phyloP scores from a whole-genome alignment of 2,888 invertebrate species.

The Pecten maximus region DNA sequence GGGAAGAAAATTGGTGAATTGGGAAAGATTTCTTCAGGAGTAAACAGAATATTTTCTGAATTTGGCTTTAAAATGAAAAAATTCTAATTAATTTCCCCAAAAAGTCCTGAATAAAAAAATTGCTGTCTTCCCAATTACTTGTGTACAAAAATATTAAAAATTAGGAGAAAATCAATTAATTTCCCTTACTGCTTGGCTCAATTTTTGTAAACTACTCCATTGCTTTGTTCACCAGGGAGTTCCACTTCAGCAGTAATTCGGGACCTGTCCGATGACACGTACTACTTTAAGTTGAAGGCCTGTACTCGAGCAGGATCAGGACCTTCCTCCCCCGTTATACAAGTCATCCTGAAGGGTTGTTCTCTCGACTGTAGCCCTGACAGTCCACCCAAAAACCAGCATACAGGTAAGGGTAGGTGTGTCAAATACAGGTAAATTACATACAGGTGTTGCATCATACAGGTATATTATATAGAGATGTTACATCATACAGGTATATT shows the following conservation, averaged over 20 bases:
- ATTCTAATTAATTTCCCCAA: no score
- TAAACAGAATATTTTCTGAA: no score
- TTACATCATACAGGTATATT: no score
- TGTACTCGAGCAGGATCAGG: slow-evolving; percentile 85
- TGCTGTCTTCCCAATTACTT: no score
- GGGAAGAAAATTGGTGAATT: no score
- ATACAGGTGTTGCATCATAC: neutral
- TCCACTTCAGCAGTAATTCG: slow-evolving; percentile 78
- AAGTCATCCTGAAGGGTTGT: slow-evolving; percentile 49
- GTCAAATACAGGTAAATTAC: neutral
- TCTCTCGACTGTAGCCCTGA: slow-evolving; percentile 30
- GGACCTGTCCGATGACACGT: slow-evolving; percentile 81
- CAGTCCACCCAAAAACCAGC: neutral
- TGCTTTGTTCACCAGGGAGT: slow-evolving; percentile 64
- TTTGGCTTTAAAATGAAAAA: no score
- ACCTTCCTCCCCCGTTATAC: slow-evolving; percentile 80
- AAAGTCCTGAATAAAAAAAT: no score
- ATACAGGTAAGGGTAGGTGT: neutral
- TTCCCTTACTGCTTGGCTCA: no score
- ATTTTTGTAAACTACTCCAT: neutral
- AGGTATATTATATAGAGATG: no score
- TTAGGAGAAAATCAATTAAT: no score
- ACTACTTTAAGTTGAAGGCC: slow-evolving; percentile 84
- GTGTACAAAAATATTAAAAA: no score
- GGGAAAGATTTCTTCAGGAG: no score